These are phyloP conservation scores for Numenius arquata DNA, from an alignment of 2,113 vertebrate species.

Conservation along the genomic window DNA sequence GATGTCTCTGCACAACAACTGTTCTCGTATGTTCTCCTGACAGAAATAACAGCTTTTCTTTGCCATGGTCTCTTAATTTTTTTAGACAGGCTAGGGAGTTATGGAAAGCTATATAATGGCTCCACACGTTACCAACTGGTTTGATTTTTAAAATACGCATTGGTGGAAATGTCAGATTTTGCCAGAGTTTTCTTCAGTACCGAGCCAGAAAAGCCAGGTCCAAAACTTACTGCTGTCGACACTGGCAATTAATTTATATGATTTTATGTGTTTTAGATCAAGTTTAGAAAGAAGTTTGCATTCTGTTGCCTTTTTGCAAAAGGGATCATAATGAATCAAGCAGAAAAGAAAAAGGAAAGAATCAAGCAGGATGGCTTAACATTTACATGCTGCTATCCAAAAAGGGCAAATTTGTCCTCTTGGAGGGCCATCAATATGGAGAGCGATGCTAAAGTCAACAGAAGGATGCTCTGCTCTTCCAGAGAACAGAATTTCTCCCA, in stretches of 20 bases:
- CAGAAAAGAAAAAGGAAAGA: neutral
- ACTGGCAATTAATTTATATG: neutral
- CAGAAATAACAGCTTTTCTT: neutral
- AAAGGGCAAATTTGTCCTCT: conserved; percentile 24
- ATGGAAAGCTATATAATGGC: neutral
- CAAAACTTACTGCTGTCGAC: neutral
- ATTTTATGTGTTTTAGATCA: neutral
- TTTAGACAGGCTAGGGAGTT: neutral
- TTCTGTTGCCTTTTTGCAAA: neutral
- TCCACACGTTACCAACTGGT: neutral
- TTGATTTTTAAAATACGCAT: neutral
- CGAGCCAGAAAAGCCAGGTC: neutral
- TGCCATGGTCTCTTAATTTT: neutral
- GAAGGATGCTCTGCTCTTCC: conserved; percentile 5
- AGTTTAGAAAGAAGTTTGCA: neutral
- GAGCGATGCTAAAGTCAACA: conserved; percentile 26
- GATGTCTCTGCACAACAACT: neutral
- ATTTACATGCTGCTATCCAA: neutral
- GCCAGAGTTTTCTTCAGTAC: neutral
- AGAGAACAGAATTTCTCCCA: conserved; percentile 19
- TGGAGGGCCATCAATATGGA: neutral
- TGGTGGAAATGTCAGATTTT: neutral
- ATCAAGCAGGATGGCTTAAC: neutral
- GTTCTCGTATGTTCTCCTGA: neutral
- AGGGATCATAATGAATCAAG: neutral